Percentiles rank a stretch among this genome's conserved stretches.
Evolutionary conservation across 2,113 vertebrate species (phyloP).

Genomic region (Pteropus alecto): DNA sequence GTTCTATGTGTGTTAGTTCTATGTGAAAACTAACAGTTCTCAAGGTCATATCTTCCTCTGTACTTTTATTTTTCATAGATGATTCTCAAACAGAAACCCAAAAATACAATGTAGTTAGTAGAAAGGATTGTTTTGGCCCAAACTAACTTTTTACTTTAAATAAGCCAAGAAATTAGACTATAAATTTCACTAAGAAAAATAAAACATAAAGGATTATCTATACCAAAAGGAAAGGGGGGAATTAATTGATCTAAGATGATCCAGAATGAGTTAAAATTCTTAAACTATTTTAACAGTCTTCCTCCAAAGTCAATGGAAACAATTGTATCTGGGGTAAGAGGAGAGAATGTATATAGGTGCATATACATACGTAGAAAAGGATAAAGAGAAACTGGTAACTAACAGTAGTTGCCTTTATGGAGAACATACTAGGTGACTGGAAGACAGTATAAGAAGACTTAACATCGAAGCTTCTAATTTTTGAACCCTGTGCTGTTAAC

Average conservation of each 20-base stretch:
- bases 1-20: too few relatives aligned
- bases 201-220: neutral
- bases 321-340: neutral
- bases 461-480: neutral
- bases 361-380: neutral
- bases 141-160: constrained; percentile 31
- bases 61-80: neutral
- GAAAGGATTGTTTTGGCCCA: neutral
- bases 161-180: constrained; percentile 19
- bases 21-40: neutral
- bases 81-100: constrained; percentile 14
- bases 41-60: neutral
- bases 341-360: neutral
- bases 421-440: neutral
- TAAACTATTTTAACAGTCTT: constrained; percentile 8
- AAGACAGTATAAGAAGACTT: neutral
- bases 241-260: neutral
- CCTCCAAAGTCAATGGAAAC: neutral
- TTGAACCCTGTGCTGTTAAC: neutral
- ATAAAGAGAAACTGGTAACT: neutral
- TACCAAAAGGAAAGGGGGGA: neutral
- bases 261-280: neutral
- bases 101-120: constrained; percentile 15
- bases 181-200: constrained; percentile 29
- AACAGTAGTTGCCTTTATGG: neutral